Conservation (phyloP, 2,888 invertebrate species). For the Gryllus longicercus region DNA sequence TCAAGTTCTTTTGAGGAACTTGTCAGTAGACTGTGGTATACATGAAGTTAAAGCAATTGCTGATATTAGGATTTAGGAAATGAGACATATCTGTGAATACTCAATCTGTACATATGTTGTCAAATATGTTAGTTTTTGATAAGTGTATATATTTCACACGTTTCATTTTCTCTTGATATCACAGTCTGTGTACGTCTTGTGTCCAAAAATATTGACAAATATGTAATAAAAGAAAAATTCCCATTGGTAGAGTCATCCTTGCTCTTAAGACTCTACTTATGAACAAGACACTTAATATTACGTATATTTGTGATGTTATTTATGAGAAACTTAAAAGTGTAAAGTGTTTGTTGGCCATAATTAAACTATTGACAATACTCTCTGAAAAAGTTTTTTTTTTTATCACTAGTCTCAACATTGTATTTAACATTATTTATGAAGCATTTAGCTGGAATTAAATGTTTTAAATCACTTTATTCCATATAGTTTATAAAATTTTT, state of each 20-base stretch:
- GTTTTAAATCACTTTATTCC: too few relatives aligned
- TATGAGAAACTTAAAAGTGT: neutral
- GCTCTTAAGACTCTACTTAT: too few relatives aligned
- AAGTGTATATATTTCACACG: neutral
- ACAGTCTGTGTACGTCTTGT: neutral
- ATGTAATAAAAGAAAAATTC: too few relatives aligned
- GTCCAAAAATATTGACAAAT: neutral
- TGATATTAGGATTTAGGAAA: conserved; percentile 1
- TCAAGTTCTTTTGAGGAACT: neutral
- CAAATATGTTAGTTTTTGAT: conserved; percentile 10
- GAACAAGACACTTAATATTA: too few relatives aligned
- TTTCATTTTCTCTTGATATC: conserved; percentile 5
- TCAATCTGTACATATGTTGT: conserved; percentile 2
- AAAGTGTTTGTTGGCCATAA: conserved; percentile 17
- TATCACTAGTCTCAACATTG: too few relatives aligned
- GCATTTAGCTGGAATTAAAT: too few relatives aligned
- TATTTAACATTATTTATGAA: too few relatives aligned
- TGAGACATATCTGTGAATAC: conserved; percentile 5
- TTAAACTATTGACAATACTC: neutral
- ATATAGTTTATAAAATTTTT: too few relatives aligned
- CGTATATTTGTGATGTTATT: neutral
- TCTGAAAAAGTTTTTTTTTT: neutral
- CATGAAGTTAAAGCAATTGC: neutral
- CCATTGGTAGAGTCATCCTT: too few relatives aligned
- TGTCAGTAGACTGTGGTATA: neutral